These are phyloP conservation scores for Onychomys leucogaster DNA, from an alignment of 2,797 vertebrate genomes.

Conservation along the genomic window DNA sequence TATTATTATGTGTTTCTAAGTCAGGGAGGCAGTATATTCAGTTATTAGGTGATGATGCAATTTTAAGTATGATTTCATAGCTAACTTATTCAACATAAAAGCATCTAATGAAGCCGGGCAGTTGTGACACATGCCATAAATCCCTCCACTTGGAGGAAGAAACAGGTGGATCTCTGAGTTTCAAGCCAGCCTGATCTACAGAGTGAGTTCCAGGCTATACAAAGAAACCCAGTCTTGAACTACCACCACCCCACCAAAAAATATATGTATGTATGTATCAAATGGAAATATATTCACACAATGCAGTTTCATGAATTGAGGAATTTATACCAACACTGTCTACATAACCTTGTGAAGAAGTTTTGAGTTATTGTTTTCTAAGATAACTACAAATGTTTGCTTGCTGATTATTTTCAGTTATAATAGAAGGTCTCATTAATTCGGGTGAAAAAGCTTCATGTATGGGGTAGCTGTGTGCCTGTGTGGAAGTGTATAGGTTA, in stretches of 20 bases:
- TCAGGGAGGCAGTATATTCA: neutral
- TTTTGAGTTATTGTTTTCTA: neutral
- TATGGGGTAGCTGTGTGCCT: accelerated
- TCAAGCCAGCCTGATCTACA: neutral
- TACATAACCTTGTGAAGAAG: neutral
- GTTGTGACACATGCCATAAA: neutral
- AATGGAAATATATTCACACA: neutral
- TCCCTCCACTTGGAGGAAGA: neutral
- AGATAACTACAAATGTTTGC: neutral
- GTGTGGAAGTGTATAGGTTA: neutral
- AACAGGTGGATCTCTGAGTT: neutral
- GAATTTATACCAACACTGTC: neutral
- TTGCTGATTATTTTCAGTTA: neutral
- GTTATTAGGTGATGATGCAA: neutral
- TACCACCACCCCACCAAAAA: neutral
- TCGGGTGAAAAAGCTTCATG: neutral
- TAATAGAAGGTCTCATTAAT: neutral
- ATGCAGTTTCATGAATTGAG: neutral
- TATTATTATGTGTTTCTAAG: neutral
- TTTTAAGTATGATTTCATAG: neutral
- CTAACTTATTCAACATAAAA: neutral
- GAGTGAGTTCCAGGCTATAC: neutral
- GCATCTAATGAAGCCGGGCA: neutral
- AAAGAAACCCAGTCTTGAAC: neutral
- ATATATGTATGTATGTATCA: neutral